Base-by-base conservation (phyloP, 1,140 invertebrate genomes). In the Radopholus similis region DNA sequence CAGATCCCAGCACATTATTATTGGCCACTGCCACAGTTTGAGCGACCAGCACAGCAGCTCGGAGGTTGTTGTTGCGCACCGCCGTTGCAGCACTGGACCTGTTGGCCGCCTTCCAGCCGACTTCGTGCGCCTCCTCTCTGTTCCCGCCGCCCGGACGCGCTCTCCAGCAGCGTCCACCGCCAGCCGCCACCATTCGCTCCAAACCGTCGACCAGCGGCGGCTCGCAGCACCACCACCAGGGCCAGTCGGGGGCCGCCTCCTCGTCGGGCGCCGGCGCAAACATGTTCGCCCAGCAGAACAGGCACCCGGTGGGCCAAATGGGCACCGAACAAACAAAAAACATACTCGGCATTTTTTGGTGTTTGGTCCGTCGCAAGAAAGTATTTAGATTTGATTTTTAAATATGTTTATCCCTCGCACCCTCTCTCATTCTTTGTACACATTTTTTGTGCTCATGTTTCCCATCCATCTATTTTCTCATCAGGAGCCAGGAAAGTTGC, bases 191-290 rank as follows among this genome's bases (percentile, higher is more conserved):
- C 42, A 62, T 62, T 62, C 59, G 59, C 49, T 62, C 59, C 59
- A 62, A 62, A 62, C 40, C 32, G 4, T 49, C 59, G 32, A 42
- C 18, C 59, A 62, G 38, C 18, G 40, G 37, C 15, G n/a, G n/a
- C n/a, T n/a, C n/a, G n/a, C n/a, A n/a, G n/a, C 59, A 62, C 32
- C 59, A 62, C 59, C 59, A 62, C 37, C 59, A 42, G 23, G 42
- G 40, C n/a, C 30, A 34, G 28, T 62, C 59, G 11, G 40, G 21
- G 11, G 59, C 59, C 15, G 18, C 59, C n/a, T 62, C 59, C n/a
- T 42, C 40, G 18, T 62, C 59, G 15, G 21, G 21, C 6, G 28
- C 59, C 21, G 40, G 40, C 18, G 59, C 23, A n/a, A 62, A 18
- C 9, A 62, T 62, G 59, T 62, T 47, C 49, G 6, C 38, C 11